phyloP scores from a whole-genome alignment of 2,113 vertebrate species.

The Pseudolaguvia tuberculata region DNA sequence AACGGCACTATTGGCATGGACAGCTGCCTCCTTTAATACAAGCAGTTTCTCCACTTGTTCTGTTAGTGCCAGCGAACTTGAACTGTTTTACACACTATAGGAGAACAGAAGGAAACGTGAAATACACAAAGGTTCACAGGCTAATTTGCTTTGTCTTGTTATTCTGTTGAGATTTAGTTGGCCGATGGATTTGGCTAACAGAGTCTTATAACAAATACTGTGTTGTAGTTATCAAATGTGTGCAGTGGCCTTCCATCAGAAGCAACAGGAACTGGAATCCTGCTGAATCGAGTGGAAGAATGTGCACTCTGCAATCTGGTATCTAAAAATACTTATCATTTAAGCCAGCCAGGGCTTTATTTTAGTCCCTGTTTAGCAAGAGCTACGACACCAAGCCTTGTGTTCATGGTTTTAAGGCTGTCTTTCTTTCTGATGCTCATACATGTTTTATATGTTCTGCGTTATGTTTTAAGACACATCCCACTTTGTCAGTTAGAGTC shows the following conservation, averaged over 20 bases:
- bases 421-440: conserved; percentile 18
- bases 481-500: conserved; percentile 63
- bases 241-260: conserved; percentile 54
- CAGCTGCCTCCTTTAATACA: conserved; percentile 43
- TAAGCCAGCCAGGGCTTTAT: conserved; percentile 43
- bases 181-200: conserved; percentile 36
- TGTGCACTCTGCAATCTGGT: conserved; percentile 54
- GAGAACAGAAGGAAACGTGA: conserved; percentile 5
- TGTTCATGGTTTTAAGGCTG: conserved; percentile 23
- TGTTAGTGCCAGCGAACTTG: conserved; percentile 47
- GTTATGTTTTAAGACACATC: conserved; percentile 62
- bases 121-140: conserved; percentile 27
- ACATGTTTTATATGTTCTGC: conserved; percentile 53
- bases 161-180: conserved; percentile 44
- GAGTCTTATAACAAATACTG: conserved; percentile 41
- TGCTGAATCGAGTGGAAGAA: conserved; percentile 58
- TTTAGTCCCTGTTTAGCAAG: conserved; percentile 41
- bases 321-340: conserved; percentile 63
- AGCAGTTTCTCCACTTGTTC: conserved; percentile 35
- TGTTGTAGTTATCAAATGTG: conserved; percentile 57
- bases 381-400: conserved; percentile 7
- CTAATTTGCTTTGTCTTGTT: conserved; percentile 38
- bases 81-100: conserved; percentile 34
- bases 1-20: conserved; percentile 41
- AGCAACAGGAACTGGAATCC: conserved; percentile 59